phyloP scores from a whole-genome alignment of 1,140 invertebrate species.

The Drosophila subobscura region DNA sequence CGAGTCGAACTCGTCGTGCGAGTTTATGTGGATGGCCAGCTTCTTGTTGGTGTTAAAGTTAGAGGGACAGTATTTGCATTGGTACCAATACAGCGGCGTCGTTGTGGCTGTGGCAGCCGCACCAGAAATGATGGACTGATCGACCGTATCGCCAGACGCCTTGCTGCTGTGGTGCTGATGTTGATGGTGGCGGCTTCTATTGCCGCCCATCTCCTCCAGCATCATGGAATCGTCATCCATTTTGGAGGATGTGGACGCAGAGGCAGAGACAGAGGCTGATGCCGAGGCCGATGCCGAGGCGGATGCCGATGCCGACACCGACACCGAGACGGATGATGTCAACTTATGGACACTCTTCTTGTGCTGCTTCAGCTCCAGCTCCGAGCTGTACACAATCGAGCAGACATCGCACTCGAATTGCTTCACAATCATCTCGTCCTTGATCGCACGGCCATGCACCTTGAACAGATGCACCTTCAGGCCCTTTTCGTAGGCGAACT shows the following conservation, averaged over 20 bases:
- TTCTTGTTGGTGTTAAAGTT: slow-evolving; percentile 83
- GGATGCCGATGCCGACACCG: slow-evolving; percentile 19
- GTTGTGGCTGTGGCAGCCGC: background rate
- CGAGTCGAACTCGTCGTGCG: slow-evolving; percentile 82
- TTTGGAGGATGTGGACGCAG: slow-evolving; percentile 11
- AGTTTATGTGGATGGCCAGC: slow-evolving; percentile 83
- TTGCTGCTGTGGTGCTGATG: background rate
- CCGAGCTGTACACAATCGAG: slow-evolving; percentile 77
- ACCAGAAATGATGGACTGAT: slow-evolving; percentile 10
- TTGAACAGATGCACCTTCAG: slow-evolving; percentile 83
- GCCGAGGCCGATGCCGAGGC: background rate
- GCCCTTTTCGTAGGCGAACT: slow-evolving; percentile 83
- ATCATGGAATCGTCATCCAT: slow-evolving; percentile 22
- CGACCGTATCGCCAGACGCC: slow-evolving; percentile 18
- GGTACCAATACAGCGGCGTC: slow-evolving; percentile 78
- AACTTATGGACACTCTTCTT: slow-evolving; percentile 63
- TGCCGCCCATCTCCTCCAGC: background rate
- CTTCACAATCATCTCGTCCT: slow-evolving; percentile 79
- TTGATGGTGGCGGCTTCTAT: slow-evolving; percentile 2
- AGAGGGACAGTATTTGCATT: slow-evolving; percentile 82
- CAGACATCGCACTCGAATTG: slow-evolving; percentile 83
- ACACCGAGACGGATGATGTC: slow-evolving; percentile 19
- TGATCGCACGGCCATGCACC: slow-evolving; percentile 73
- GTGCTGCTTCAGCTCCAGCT: slow-evolving; percentile 71
- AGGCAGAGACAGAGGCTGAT: background rate